Conservation (phyloP, 2,888 invertebrate species). For the Vesta saturnalis region DNA sequence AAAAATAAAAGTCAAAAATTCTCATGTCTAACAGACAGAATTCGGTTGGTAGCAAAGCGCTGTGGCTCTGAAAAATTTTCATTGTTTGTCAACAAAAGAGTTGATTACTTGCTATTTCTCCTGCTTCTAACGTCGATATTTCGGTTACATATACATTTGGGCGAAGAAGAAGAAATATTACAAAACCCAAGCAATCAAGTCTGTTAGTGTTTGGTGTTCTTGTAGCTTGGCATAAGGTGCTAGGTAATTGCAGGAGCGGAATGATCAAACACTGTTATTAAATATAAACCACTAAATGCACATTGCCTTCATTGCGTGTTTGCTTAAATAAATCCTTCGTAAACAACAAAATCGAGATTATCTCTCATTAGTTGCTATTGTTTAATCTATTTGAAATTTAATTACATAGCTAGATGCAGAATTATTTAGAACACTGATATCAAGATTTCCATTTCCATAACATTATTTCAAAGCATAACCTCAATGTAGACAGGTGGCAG, state of each 20-base stretch:
- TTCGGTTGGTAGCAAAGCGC: no score
- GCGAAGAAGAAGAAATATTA: constrained; percentile 25
- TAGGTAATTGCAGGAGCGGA: constrained; percentile 53
- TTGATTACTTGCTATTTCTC: no score
- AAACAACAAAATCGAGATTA: constrained; percentile 36
- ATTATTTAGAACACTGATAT: no score
- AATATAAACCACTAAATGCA: constrained; percentile 51
- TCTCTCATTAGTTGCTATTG: constrained; percentile 26
- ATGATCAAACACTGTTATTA: constrained; percentile 55
- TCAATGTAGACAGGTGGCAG: constrained; percentile 31
- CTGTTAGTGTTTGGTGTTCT: constrained; percentile 44
- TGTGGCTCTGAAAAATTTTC: background rate
- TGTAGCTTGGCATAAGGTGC: constrained; percentile 49
- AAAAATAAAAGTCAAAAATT: background rate
- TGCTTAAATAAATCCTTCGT: constrained; percentile 32
- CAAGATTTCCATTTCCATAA: constrained; percentile 15
- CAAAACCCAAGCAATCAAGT: constrained; percentile 43
- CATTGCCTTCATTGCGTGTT: constrained; percentile 41
- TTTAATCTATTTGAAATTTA: constrained; percentile 18
- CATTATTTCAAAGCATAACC: constrained; percentile 17
- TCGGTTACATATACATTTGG: background rate
- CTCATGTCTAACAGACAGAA: background rate
- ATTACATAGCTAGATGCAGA: background rate
- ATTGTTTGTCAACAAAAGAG: background rate
- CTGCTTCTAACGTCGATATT: background rate